Conservation (phyloP, 2,888 invertebrate species). For the Anagyrus pseudococci region DNA sequence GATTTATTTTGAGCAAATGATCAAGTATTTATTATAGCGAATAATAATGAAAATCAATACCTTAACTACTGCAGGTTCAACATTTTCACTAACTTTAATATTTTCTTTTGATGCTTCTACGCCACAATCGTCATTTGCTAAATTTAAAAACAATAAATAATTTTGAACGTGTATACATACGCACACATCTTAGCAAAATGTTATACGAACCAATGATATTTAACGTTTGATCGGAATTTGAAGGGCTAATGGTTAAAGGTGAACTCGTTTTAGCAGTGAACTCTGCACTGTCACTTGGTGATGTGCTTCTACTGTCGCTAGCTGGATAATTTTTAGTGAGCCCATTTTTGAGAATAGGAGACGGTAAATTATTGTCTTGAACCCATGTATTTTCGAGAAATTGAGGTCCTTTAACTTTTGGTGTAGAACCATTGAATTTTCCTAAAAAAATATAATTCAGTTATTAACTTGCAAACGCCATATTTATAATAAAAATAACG, state of each 20-base stretch:
- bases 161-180: too few relatives aligned
- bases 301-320: conserved; percentile 39
- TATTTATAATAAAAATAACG: background rate
- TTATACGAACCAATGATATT: conserved; percentile 42
- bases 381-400: conserved; percentile 52
- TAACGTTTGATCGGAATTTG: conserved; percentile 45
- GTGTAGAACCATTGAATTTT: conserved; percentile 42
- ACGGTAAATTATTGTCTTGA: conserved; percentile 49
- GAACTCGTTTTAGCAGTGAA: conserved; percentile 51
- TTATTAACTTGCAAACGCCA: background rate
- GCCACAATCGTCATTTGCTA: conserved; percentile 26
- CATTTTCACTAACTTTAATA: conserved; percentile 27
- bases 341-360: conserved; percentile 52
- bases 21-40: too few relatives aligned
- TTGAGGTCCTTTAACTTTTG: conserved; percentile 38
- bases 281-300: conserved; percentile 42
- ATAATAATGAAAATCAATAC: conserved; percentile 26
- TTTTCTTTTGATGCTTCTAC: conserved; percentile 32
- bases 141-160: background rate
- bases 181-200: too few relatives aligned
- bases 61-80: conserved; percentile 31
- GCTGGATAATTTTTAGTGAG: conserved; percentile 31
- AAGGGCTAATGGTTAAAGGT: conserved; percentile 49
- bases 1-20: background rate
- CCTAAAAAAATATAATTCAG: conserved; percentile 9